Evolutionary conservation across 2,888 invertebrate genomes (phyloP), one percentile per base, ranked within the genome.

Genomic region (Venustoraphidia nigricollis): DNA sequence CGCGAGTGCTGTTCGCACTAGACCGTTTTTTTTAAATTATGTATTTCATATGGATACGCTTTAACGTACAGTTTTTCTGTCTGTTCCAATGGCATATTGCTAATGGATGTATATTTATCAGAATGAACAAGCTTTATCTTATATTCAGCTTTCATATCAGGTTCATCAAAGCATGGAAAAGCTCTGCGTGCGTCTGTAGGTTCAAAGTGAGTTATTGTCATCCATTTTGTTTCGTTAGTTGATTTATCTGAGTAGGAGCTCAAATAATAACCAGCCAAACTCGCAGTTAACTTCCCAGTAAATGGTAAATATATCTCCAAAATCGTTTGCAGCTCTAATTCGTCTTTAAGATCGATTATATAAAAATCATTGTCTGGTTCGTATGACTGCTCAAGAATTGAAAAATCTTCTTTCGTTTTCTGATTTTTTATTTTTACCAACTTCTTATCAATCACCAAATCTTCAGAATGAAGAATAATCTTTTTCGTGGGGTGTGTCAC

Each of bases 81-180:
- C 11, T 62, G 62, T 6, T 67, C 61, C 5, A 77, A 56, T 0
- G 82, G 83, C 88, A 88, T 89, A 59, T 90, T 90, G 58, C 86
- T 85, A 45, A 86, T 69, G 0, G 82, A 76, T 0, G 67, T 72
- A 57, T 73, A 77, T 1, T 70, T 70, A 53, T 73, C 70, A 50
- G 74, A 67, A 57, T 83, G 79, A 0, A 79, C 84, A 35, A 86
- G 61, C 52, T 69, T 75, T 11, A 86, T 75, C 45, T 77, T 73
- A 68, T 86, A 93, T 10, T 79, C 83, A 0, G 92, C 88, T 61
- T 93, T 93, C 69, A 83, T 78, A 37, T 79, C 76, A 0, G 93
- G 93, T 66, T 93, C 93, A 65, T 93, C 93, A 69, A 89, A 92
- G 65, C 91, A 93, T 0, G 93, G 93, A 68, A 94, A 91, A 0